Conservation (phyloP, 2,113 vertebrate species). For the Leucoraja erinaceus region DNA sequence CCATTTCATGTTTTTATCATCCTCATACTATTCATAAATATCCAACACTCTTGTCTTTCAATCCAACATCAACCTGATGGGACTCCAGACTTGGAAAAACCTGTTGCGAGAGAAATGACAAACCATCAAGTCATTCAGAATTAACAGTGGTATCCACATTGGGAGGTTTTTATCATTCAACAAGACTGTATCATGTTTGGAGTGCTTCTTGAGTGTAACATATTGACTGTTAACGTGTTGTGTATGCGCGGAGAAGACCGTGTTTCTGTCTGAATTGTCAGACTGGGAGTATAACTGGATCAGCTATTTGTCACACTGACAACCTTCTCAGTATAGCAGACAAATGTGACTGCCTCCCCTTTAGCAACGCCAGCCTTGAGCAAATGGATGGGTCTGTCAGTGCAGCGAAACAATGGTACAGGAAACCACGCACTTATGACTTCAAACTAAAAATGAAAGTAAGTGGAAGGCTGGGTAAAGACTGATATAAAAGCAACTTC, state of each 20-base stretch:
- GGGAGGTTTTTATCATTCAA: neutral
- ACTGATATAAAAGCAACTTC: neutral
- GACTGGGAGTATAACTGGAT: neutral
- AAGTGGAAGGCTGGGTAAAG: neutral
- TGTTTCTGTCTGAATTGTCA: neutral
- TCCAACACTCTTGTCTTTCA: neutral
- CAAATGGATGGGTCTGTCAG: constrained; percentile 5
- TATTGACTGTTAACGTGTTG: neutral
- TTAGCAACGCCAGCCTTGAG: neutral
- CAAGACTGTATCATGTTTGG: neutral
- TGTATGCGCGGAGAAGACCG: neutral
- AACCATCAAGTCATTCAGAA: neutral
- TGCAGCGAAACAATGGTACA: neutral
- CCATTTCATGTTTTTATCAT: neutral
- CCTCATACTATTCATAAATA: neutral
- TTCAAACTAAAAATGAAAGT: neutral
- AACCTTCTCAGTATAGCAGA: neutral
- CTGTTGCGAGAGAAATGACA: neutral
- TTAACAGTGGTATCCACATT: neutral
- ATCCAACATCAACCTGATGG: neutral
- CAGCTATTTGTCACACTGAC: constrained; percentile 27
- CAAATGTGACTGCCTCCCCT: neutral
- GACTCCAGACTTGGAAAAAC: neutral
- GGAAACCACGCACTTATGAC: neutral
- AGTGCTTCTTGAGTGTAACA: neutral